phyloP scores from a whole-genome alignment of 2,113 vertebrate genomes.

The Halichoerus grypus region DNA sequence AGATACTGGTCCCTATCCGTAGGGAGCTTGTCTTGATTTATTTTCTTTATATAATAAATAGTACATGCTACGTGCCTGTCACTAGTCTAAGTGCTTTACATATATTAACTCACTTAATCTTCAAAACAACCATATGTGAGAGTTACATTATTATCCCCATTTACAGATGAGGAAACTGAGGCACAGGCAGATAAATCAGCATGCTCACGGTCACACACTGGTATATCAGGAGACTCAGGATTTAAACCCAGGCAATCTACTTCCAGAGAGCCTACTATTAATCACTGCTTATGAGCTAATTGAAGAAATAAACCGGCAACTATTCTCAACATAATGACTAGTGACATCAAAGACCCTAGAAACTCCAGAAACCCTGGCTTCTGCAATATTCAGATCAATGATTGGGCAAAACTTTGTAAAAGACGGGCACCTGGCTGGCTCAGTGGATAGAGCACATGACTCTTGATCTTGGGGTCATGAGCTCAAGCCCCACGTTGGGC shows the following conservation, averaged over 20 bases:
- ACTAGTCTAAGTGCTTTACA: not conserved
- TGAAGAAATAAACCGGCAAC: not conserved
- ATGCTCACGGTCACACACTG: not conserved
- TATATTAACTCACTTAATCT: not conserved
- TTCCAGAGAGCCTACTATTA: not conserved
- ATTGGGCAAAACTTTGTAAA: not conserved
- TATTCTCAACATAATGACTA: not conserved
- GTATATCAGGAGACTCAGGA: not conserved
- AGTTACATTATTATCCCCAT: not conserved
- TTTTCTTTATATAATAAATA: not conserved
- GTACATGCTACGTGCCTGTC: not conserved
- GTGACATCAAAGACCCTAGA: not conserved
- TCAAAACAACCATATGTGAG: not conserved
- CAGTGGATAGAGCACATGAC: not conserved
- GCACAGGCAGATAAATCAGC: not conserved
- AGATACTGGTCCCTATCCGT: not conserved
- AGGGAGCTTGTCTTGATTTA: not conserved
- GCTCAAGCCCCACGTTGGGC: not conserved
- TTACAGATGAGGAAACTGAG: slow-evolving; percentile 31
- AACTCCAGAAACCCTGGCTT: not conserved
- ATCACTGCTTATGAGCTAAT: not conserved
- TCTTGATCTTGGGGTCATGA: not conserved
- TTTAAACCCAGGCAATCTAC: not conserved
- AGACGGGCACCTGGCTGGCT: not conserved
- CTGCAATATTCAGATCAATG: not conserved